Evolutionary conservation across 2,888 invertebrate species (phyloP).

Genomic region (Athalia circularis): DNA sequence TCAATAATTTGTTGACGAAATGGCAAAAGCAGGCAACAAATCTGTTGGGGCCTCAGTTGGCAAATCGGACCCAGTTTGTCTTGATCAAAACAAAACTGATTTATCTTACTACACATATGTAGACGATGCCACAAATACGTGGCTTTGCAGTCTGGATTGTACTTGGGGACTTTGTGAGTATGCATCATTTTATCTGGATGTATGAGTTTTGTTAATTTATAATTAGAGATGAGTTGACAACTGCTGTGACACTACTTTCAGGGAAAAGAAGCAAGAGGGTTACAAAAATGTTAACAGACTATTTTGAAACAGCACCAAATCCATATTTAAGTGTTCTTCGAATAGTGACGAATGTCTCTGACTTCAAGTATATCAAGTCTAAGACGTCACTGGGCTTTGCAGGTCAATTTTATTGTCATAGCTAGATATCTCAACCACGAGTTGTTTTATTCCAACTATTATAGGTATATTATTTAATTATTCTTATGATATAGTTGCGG

Average conservation of each 20-base stretch:
- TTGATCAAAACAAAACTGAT: constrained; percentile 49
- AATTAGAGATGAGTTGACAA: neutral
- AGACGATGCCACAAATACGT: constrained; percentile 64
- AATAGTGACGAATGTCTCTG: constrained; percentile 79
- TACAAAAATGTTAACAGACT: constrained; percentile 75
- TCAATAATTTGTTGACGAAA: neutral
- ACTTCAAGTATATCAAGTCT: constrained; percentile 80
- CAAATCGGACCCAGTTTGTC: constrained; percentile 1
- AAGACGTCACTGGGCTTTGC: constrained; percentile 79
- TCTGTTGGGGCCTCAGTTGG: neutral
- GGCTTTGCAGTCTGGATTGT: constrained; percentile 64
- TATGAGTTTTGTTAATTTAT: neutral
- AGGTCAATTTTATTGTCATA: constrained; percentile 58
- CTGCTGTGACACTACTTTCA: neutral
- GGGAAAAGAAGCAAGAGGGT: constrained; percentile 78
- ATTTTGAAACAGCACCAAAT: constrained; percentile 76
- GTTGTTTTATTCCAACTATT: neutral
- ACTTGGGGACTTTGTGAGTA: constrained; percentile 68
- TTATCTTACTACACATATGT: constrained; percentile 58
- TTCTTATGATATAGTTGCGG: constrained; percentile 65
- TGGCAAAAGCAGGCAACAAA: constrained; percentile 20
- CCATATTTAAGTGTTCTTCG: constrained; percentile 79
- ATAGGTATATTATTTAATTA: neutral
- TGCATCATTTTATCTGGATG: neutral
- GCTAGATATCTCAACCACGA: neutral